Evolutionary conservation across 2,113 vertebrate genomes (phyloP).

Genomic region (Hippopotamus amphibius): DNA sequence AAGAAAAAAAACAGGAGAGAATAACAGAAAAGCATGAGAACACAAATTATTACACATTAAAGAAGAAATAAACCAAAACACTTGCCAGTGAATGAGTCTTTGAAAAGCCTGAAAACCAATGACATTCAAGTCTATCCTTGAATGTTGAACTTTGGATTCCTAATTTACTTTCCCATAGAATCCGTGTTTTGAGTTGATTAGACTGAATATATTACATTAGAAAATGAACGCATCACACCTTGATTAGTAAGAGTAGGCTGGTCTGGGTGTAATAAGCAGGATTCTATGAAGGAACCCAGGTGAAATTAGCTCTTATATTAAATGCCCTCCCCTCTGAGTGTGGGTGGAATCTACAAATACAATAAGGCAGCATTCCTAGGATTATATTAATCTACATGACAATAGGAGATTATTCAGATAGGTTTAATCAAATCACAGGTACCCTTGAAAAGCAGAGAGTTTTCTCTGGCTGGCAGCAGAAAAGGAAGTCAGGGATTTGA

Average conservation of each 20-base stretch:
- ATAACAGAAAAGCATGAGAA: background rate
- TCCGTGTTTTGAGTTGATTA: background rate
- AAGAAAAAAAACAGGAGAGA: background rate
- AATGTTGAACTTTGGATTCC: background rate
- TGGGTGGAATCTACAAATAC: background rate
- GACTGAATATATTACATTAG: background rate
- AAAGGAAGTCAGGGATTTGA: background rate
- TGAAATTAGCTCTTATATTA: background rate
- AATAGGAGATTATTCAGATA: background rate
- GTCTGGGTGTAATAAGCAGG: background rate
- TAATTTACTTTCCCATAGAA: constrained; percentile 17
- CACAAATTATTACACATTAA: background rate
- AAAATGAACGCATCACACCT: background rate
- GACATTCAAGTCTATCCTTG: background rate
- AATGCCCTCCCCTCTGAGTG: background rate
- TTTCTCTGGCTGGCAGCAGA: background rate
- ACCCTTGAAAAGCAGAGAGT: background rate
- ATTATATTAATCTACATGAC: background rate
- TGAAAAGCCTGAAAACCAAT: background rate
- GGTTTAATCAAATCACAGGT: background rate
- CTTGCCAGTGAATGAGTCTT: background rate
- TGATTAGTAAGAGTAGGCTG: background rate
- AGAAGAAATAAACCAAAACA: background rate
- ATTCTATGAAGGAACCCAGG: background rate
- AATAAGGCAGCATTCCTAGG: background rate